Base-by-base conservation (phyloP, 2,113 vertebrate species). In the Nannobrachium achirus region DNA sequence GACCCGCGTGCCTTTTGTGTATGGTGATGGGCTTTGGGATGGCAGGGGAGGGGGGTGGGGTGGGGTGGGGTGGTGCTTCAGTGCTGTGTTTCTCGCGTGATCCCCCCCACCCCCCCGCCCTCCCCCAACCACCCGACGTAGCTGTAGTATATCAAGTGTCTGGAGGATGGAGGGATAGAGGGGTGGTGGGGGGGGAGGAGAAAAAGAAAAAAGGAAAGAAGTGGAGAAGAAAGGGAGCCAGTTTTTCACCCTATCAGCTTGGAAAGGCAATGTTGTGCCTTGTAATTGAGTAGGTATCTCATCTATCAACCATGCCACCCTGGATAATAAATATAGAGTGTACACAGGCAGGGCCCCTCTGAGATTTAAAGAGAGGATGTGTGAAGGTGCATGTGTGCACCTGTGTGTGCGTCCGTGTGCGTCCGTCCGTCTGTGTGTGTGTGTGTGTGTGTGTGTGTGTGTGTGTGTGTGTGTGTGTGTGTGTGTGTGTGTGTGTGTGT, bases 231-330 rank as follows among this genome's bases (percentile, higher is more conserved):
- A 19, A 88, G 81, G 77, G 75, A 81, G 82, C 79, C 78, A 84
- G 82, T 90, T 93, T 93, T 92, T 92, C 86, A 91, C 85, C 90
- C 90, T 90, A 92, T 92, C 89, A 90, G 91, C 89, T 90, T 79
- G 82, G 87, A 91, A 91, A 94, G 90, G 90, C 92, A 92, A 92
- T 92, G 92, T 91, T 92, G 91, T 92, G 91, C 91, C 93, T 93
- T 93, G 91, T 93, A 92, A 94, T 92, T 93, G 91, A 90, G 88
- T 83, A 90, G 92, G 90, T 93, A 91, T 92, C 90, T 92, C 93
- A 94, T 94, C 92, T 91, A 94, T 93, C 92, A 94, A 87, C 88
- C 73, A 84, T 91, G 90, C 91, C 92, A 92, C 87, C 90, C 89
- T 86, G 87, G 89, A 92, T 92, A 93, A 93, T 94, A 93, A 92